These are phyloP conservation scores for Phorcus lineatus DNA, from an alignment of 2,888 invertebrate species.

Conservation along the genomic window DNA sequence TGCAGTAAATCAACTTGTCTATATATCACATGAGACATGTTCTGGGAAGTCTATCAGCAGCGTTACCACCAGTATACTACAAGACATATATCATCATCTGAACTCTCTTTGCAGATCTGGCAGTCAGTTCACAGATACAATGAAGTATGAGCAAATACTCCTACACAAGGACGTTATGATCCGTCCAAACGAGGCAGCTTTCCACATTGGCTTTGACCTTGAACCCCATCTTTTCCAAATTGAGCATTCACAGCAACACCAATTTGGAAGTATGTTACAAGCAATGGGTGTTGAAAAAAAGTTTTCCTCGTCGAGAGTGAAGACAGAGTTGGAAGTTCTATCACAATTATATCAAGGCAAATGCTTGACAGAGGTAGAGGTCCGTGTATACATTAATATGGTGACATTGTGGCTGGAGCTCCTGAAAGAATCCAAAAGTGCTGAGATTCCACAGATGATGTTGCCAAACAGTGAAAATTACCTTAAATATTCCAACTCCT, in stretches of 20 bases:
- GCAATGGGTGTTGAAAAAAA: not conserved
- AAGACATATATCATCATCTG: not conserved
- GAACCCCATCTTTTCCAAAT: not conserved
- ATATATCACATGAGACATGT: not conserved
- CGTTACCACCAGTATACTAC: not conserved
- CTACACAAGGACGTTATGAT: not conserved
- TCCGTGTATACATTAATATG: not conserved
- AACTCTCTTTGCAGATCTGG: not conserved
- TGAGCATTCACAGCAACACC: not conserved
- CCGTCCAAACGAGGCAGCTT: not conserved
- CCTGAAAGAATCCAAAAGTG: not conserved
- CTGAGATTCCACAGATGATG: not conserved
- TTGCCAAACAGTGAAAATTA: conserved; percentile 27
- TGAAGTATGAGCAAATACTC: not conserved
- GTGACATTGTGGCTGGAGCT: not conserved
- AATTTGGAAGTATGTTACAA: not conserved
- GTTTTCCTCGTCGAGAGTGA: not conserved
- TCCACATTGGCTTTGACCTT: not conserved
- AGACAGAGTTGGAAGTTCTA: not conserved
- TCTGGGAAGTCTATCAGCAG: not conserved
- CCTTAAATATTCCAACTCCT: conserved; percentile 26
- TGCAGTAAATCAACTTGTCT: not conserved
- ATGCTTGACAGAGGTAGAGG: not conserved
- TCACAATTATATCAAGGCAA: not conserved
- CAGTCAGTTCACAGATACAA: not conserved